A percentile compares a stretch with the other conserved stretches of the same genome.
These are phyloP conservation scores for Parnassius smintheus DNA, from an alignment of 2,888 invertebrate species.

Conservation along the genomic window DNA sequence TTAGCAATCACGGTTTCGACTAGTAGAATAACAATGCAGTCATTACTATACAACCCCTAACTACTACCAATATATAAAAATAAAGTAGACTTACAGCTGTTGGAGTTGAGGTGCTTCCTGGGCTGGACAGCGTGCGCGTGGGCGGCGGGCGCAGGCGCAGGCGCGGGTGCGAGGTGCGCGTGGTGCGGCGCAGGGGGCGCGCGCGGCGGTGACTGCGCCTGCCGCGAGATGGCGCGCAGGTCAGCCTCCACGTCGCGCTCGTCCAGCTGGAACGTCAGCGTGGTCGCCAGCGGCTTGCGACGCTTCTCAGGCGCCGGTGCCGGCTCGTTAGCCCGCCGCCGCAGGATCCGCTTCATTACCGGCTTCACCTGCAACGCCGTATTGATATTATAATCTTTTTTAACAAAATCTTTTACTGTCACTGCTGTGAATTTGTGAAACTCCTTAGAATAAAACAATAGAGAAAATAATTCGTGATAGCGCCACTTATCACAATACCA, in stretches of 20 bases:
- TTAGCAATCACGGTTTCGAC: too few species aligned
- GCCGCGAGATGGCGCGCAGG: constrained; percentile 87
- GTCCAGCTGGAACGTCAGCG: constrained; percentile 92
- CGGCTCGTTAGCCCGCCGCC: constrained; percentile 96
- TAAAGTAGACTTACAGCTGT: constrained; percentile 52
- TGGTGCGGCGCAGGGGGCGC: constrained; percentile 31
- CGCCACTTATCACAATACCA: too few species aligned
- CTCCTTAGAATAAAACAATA: too few species aligned
- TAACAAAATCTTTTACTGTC: too few species aligned
- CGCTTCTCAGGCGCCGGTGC: constrained; percentile 94
- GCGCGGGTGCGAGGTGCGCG: constrained; percentile 43
- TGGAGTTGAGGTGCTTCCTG: constrained; percentile 62
- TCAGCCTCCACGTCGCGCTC: constrained; percentile 95
- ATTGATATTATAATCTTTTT: neutral
- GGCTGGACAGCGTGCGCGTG: constrained; percentile 60
- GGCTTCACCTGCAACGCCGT: constrained; percentile 87
- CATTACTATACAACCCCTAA: too few species aligned
- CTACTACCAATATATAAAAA: too few species aligned
- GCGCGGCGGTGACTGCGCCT: constrained; percentile 45
- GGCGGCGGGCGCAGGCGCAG: constrained; percentile 24
- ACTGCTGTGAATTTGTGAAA: too few species aligned
- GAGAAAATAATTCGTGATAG: too few species aligned
- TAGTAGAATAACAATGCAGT: too few species aligned
- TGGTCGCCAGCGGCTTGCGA: constrained; percentile 90
- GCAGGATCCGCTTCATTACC: constrained; percentile 95